Evolutionary conservation across 1,140 invertebrate genomes (phyloP).

Genomic region (Phenacoccus solenopsis): DNA sequence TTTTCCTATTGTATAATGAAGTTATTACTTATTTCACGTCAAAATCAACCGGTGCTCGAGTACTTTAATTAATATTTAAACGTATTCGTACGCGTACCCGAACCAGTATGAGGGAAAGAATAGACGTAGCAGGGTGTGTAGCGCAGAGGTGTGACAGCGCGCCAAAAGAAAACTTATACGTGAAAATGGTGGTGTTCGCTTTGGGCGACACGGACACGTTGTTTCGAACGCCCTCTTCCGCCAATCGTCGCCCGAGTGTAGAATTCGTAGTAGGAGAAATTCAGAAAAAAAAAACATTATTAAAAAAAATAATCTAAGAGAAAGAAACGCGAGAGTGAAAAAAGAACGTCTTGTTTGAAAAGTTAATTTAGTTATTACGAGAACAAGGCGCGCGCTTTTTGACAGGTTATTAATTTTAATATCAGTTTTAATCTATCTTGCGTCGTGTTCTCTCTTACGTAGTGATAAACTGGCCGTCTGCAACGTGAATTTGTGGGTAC

Average conservation of each 20-base stretch:
- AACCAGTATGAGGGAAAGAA: too few relatives aligned
- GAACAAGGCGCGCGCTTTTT: background rate
- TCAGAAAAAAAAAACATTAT: too few relatives aligned
- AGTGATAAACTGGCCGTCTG: background rate
- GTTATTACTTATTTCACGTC: too few relatives aligned
- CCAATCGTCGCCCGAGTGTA: background rate
- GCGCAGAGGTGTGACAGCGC: background rate
- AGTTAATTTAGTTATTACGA: constrained; percentile 3
- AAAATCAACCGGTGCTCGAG: too few relatives aligned
- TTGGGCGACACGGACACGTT: background rate
- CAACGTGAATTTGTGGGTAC: background rate
- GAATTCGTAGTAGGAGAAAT: too few relatives aligned
- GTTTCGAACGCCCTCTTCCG: background rate
- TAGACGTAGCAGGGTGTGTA: background rate
- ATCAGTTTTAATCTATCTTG: background rate
- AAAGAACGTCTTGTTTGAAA: background rate
- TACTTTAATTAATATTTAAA: too few relatives aligned
- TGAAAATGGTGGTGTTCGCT: background rate
- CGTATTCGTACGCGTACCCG: too few relatives aligned
- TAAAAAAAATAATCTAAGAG: too few relatives aligned
- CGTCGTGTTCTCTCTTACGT: background rate
- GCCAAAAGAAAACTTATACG: background rate
- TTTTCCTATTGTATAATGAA: too few relatives aligned
- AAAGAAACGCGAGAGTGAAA: too few relatives aligned
- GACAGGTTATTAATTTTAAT: constrained; percentile 3